Conservation (phyloP, 2,797 vertebrate genomes). For the Monodelphis domestica region DNA sequence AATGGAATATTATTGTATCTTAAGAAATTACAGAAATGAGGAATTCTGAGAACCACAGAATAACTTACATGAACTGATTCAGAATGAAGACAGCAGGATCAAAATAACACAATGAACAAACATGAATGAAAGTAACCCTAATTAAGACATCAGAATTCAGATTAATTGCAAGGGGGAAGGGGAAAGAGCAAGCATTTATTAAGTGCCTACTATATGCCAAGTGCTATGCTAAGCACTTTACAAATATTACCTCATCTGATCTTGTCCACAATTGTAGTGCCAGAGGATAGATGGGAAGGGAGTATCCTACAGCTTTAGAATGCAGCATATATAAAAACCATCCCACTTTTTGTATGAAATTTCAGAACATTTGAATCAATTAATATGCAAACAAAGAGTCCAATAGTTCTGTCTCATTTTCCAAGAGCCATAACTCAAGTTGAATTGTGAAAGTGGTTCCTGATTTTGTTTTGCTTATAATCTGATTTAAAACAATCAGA, state of each 20-base stretch:
- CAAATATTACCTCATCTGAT: neutral
- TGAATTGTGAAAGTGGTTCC: no score
- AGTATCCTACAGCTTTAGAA: neutral
- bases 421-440: no score
- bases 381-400: no score
- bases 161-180: neutral
- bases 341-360: no score
- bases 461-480: no score
- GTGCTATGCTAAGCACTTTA: constrained; percentile 8
- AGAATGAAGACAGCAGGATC: neutral
- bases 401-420: no score
- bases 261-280: neutral
- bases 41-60: neutral
- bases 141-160: neutral
- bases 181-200: neutral
- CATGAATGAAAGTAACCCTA: constrained; percentile 28
- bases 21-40: neutral
- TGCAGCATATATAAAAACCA: neutral
- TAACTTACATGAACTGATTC: neutral
- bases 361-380: no score
- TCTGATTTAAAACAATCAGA: no score
- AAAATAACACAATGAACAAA: constrained; percentile 32
- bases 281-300: neutral
- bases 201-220: constrained; percentile 32
- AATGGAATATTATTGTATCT: neutral